Base-by-base conservation (phyloP, 2,797 vertebrate genomes). In the Onychomys torridus region DNA sequence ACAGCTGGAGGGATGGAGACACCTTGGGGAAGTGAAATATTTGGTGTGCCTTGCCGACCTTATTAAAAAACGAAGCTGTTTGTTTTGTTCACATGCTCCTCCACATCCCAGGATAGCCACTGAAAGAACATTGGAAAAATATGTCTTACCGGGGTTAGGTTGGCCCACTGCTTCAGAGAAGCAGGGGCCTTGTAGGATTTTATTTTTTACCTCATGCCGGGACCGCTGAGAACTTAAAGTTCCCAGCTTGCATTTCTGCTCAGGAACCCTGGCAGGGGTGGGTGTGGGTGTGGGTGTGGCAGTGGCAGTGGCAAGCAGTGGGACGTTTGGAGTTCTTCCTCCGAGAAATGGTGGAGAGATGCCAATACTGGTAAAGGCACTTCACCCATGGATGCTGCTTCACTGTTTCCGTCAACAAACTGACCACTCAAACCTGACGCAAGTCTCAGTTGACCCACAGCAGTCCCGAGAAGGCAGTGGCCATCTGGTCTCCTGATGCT, bases 101-200 rank as follows among this genome's bases (percentile, higher is more conserved):
- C 89, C 89, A 85, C 91, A 85, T 96, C 89, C 89, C 83, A 96
- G 89, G 86, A 37, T 59, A 92, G 81, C 93, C 85, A 73, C 91
- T 29, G 77, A 85, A 55, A 84, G 98, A 98, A 97, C 96, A 97
- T 89, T 97, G 96, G 94, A 97, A 96, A 97, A 98, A 96, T 73
- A 75, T 95, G 94, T 95, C 89, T 52, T 94, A 90, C 88, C 43
- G 67, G 94, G 88, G 57, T 69, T 91, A 59, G 0, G 0, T 21
- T 94, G 91, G 90, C 76, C 63, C 81, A 92, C n/a, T 19, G 67
- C 71, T 77, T 91, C 87, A 79, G 67, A 13, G 92, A 82, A 78
- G 25, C 46, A 40, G 81, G 92, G 90, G 49, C 29, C 16, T 71
- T 95, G 75, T 2, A 16, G 59, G 17, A 63, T 49, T 52, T 52